These are phyloP conservation scores for Scaptomyza graminum DNA, from an alignment of 1,140 invertebrate species.

Conservation along the genomic window DNA sequence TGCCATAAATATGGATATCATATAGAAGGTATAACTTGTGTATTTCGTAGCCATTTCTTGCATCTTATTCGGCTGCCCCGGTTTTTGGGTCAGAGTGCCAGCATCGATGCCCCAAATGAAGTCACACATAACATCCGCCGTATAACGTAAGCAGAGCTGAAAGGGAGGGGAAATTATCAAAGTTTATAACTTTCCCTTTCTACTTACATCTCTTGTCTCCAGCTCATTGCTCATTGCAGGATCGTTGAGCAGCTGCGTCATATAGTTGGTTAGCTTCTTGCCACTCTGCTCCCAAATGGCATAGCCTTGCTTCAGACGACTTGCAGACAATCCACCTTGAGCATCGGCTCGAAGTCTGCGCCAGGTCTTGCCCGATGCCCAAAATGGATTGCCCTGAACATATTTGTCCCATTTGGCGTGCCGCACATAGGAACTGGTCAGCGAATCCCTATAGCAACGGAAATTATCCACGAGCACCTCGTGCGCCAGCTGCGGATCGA, in stretches of 20 bases:
- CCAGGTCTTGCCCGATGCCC: conserved; percentile 84
- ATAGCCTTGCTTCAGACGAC: conserved; percentile 64
- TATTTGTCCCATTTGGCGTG: conserved; percentile 83
- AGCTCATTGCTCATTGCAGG: conserved; percentile 28
- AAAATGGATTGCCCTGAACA: conserved; percentile 84
- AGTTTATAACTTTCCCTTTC: not conserved
- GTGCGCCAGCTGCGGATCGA: conserved; percentile 85
- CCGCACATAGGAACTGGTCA: conserved; percentile 59
- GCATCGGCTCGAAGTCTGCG: conserved; percentile 85
- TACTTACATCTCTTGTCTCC: conserved; percentile 74
- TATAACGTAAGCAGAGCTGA: conserved; percentile 82
- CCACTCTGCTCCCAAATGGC: conserved; percentile 70
- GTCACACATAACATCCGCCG: conserved; percentile 84
- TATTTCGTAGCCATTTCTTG: conserved; percentile 58
- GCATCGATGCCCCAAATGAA: conserved; percentile 85
- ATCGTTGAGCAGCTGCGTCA: conserved; percentile 22
- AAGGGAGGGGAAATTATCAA: not conserved
- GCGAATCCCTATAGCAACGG: conserved; percentile 79
- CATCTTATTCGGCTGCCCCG: conserved; percentile 49
- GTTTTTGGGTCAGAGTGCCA: conserved; percentile 59
- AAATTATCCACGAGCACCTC: conserved; percentile 85
- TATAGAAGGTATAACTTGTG: conserved; percentile 59
- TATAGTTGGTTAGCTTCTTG: conserved; percentile 50
- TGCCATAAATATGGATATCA: conserved; percentile 62
- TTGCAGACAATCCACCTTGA: conserved; percentile 84